Base-by-base conservation (phyloP, 2,888 invertebrate species). In the Blastobasis adustella region DNA sequence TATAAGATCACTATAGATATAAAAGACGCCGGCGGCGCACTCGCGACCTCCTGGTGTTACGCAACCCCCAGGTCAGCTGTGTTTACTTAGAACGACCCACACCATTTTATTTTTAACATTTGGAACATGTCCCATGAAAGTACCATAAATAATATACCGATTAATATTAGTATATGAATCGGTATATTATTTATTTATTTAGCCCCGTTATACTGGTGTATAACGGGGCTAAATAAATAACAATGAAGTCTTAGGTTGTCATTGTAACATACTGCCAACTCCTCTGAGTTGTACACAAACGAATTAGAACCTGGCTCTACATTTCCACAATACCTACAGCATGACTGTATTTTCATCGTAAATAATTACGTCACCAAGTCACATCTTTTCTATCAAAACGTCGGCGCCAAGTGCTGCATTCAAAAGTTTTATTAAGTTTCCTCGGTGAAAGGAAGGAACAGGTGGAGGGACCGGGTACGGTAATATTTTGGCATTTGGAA, bases 371-470 rank as follows among this genome's bases (percentile, higher is more conserved):
- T 42, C 10, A 8, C 9, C 9, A 42, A 9, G 38, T 5, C 41
- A 45, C 47, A 9, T 6, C 10, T n/a, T 1, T 47, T 7, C 37
- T 54, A 58, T 54, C 53, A 71, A 71, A 62, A 73, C 69, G 54
- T 46, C 56, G 58, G 56, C 55, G 58, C 61, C 65, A 57, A 75
- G 69, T 70, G 69, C 69, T 71, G 75, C 72, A 73, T 71, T 74
- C 68, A 70, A 61, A 79, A 81, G 73, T 81, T 82, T 73, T 76
- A 80, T 76, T 76, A 73, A 78, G 65, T 79, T 79, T 64, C 54
- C 65, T 55, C 56, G 57, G 62, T 63, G 65, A 65, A 67, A 63
- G 68, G 55, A 51, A 47, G 49, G 50, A 66, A 64, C 64, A 66
- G 69, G 62, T 67, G 63, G 49, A 47, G 50, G 9, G 9, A 10